These are phyloP conservation scores for Hycleus phaleratus DNA, from an alignment of 1,140 invertebrate species.

Conservation along the genomic window DNA sequence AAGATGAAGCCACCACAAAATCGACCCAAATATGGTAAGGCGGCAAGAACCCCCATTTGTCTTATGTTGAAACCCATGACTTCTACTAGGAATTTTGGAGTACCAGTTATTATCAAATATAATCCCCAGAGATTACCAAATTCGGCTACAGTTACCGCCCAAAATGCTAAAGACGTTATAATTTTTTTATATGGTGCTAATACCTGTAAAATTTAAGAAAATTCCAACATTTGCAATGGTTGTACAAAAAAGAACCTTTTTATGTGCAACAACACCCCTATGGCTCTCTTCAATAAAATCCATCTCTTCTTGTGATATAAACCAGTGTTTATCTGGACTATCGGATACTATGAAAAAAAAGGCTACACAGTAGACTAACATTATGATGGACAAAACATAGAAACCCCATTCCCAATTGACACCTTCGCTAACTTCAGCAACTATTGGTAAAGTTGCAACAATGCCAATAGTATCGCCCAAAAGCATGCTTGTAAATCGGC, in stretches of 20 bases:
- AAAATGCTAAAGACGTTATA: constrained; percentile 57
- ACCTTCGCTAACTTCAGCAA: constrained; percentile 51
- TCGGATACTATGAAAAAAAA: constrained; percentile 61
- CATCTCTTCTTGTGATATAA: not conserved
- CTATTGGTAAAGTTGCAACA: constrained; percentile 62
- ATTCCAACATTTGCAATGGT: not conserved
- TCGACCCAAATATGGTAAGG: constrained; percentile 58
- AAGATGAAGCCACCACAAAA: constrained; percentile 53
- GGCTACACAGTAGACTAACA: constrained; percentile 54
- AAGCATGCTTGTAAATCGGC: constrained; percentile 65
- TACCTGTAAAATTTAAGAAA: not conserved
- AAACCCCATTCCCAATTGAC: constrained; percentile 61
- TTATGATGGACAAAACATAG: constrained; percentile 62
- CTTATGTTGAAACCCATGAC: constrained; percentile 70
- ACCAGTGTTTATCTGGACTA: not conserved
- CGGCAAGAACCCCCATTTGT: constrained; percentile 60
- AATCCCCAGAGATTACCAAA: constrained; percentile 73
- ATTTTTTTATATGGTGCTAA: constrained; percentile 54
- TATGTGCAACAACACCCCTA: constrained; percentile 44
- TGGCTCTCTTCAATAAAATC: not conserved
- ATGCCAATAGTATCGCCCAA: constrained; percentile 72
- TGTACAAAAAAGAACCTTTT: constrained; percentile 19
- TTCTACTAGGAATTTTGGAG: constrained; percentile 66
- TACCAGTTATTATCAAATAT: constrained; percentile 74
- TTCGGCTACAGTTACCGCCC: constrained; percentile 58